Percentiles rank a stretch among this genome's conserved stretches.
Conservation (phyloP, 2,888 invertebrate genomes). For the Reticulitermes lucifugus region DNA sequence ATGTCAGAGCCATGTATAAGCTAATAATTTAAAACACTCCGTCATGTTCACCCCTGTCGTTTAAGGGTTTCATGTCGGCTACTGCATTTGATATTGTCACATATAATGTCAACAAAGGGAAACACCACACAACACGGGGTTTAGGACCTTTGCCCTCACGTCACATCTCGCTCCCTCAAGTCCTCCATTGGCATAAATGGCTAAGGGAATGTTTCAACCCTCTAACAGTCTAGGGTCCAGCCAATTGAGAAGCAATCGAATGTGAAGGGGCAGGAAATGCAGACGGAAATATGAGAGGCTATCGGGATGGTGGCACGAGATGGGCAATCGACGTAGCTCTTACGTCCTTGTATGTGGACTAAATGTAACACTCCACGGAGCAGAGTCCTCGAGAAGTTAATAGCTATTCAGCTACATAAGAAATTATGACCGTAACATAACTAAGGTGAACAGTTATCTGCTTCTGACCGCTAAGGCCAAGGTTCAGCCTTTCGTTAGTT, state of each 20-base stretch:
- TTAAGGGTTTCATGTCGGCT: slow-evolving; percentile 13
- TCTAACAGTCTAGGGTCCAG: slow-evolving; percentile 54
- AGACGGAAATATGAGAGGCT: too few relatives aligned
- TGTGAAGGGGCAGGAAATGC: slow-evolving; percentile 61
- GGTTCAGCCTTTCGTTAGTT: too few relatives aligned
- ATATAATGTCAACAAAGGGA: slow-evolving; percentile 51
- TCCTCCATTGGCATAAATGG: slow-evolving; percentile 37
- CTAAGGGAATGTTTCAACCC: slow-evolving; percentile 31
- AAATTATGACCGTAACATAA: too few relatives aligned
- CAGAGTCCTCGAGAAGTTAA: too few relatives aligned
- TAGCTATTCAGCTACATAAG: too few relatives aligned
- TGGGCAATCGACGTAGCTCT: not conserved
- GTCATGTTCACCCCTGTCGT: slow-evolving; percentile 18
- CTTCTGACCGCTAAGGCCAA: too few relatives aligned
- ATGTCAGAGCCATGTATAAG: too few relatives aligned
- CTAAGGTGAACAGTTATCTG: too few relatives aligned
- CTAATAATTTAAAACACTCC: not conserved
- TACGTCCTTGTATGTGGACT: too few relatives aligned
- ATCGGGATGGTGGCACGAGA: too few relatives aligned
- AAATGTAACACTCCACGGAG: not conserved
- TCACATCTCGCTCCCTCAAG: slow-evolving; percentile 23
- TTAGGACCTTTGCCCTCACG: slow-evolving; percentile 32
- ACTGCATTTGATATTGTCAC: slow-evolving; percentile 30
- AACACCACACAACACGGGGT: not conserved
- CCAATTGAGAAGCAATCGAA: slow-evolving; percentile 64